Evolutionary conservation across 2,888 invertebrate species (phyloP), one percentile per base, ranked within the genome.

Genomic region (Lithophane socia): DNA sequence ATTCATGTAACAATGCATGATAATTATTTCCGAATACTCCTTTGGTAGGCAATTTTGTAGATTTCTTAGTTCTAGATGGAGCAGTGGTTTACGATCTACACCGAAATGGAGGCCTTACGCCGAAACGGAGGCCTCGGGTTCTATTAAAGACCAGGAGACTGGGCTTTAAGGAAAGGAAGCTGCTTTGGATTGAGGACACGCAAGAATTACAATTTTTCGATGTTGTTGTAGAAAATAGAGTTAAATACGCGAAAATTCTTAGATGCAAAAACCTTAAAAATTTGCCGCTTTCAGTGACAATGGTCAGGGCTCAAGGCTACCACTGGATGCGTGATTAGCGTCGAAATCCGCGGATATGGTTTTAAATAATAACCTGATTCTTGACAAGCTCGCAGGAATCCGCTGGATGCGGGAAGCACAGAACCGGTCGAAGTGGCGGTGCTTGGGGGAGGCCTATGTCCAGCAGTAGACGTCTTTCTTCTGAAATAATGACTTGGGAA

Each of bases 31-130:
- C 16, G 12, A 24, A 47, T 7, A 66, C 2, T 18, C 4, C 16
- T 10, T 72, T 72, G 12, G 10, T 24, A 66, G 67, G 67, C 67
- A 73, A 16, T 66, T 54, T 44, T 73, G 67, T 66, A 73, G 44
- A 73, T 73, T 67, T 67, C 73, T 73, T 21, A 66, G 67, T 73
- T 73, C 68, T 67, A 73, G 73, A 73, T 73, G 67, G 54, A 52
- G 72, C 37, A 24, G n/a, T 18, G 49, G 49, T 47, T 44, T 24
- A 47, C 18, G 18, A 47, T 21, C 21, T 37, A n/a, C 71, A 10
- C 21, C 64, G 37, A 64, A 65, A 24, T 65, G n/a, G 49, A 65
- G 65, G 65, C 66, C n/a, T 64, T 63, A 16, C 47, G 24, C 47
- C 24, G 44, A 47, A 66, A 66, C 4, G 12, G 47, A 47, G 65